Evolutionary conservation across 1,140 invertebrate species (phyloP), one percentile per base, ranked within the genome.

Genomic region (Leptinotarsa texana): DNA sequence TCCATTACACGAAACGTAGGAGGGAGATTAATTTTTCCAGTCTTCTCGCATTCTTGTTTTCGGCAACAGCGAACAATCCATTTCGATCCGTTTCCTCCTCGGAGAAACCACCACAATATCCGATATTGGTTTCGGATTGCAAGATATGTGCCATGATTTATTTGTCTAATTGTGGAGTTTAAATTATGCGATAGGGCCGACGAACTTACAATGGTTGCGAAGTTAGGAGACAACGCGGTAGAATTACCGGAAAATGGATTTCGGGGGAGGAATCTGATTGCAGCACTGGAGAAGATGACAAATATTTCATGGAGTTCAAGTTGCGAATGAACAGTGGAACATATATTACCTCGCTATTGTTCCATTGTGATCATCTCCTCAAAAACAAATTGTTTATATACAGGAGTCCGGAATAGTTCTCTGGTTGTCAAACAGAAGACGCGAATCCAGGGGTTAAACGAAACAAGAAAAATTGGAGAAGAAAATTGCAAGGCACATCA

Each of bases 81-180:
- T 57, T 42, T 11, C 33, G 33, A 57, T 15, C 51, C 0, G 17
- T 57, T 17, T 57, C 6, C 51, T 5, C n/a, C 51, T 17, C 51
- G n/a, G 51, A 57, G n/a, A 5, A 57, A 57, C 51, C 51, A 15
- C 51, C 17, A 15, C 51, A 18, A 57, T 57, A 57, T 42, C 51
- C 51, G 6, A 57, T 57, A 57, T 57, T 18, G 51, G 51, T 57
- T 57, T 18, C 15, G n/a, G 17, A 57, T 57, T 57, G 17, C 51
- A 15, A 57, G 51, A 57, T 57, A 57, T 57, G n/a, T 57, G 15
- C 8, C 51, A 18, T 57, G 51, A 57, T 57, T 57, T 57, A 57
- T 57, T 57, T 57, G 51, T 57, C 49, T 73, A 77, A 75, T 73
- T 77, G 76, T 62, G 51, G 73, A 75, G 70, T 74, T 77, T 74